Conservation (phyloP, 2,888 invertebrate genomes). For the Frankliniella intonsa region DNA sequence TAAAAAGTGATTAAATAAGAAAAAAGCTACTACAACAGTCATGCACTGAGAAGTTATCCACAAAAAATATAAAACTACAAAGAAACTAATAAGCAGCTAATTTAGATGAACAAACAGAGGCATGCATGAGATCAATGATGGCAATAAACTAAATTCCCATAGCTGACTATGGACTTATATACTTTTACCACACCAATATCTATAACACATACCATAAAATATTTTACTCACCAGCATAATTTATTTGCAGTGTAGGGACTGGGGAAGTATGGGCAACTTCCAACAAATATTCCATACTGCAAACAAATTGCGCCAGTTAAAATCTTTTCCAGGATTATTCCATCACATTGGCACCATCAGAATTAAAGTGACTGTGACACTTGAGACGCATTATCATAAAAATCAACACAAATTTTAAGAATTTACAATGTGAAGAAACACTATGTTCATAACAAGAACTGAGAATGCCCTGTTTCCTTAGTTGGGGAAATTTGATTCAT, state of each 20-base stretch:
- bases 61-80: too few relatives aligned
- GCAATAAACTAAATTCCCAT: neutral
- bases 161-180: neutral
- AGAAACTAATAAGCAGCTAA: too few relatives aligned
- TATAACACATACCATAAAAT: constrained; percentile 6
- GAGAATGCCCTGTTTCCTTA: too few relatives aligned
- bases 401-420: neutral
- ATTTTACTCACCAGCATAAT: constrained; percentile 25
- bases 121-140: neutral
- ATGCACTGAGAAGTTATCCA: too few relatives aligned
- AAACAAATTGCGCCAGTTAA: constrained; percentile 24
- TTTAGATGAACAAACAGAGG: neutral
- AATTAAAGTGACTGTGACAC: constrained; percentile 3
- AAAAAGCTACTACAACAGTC: too few relatives aligned
- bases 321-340: constrained; percentile 19
- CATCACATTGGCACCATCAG: constrained; percentile 5
- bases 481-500: too few relatives aligned
- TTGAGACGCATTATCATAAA: neutral
- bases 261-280: constrained; percentile 12
- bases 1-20: too few relatives aligned
- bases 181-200: neutral
- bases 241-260: constrained; percentile 26
- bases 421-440: too few relatives aligned
- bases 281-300: neutral
- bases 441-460: too few relatives aligned